Base-by-base conservation (phyloP, 2,888 invertebrate species). In the Amblyjoppa proteus region DNA sequence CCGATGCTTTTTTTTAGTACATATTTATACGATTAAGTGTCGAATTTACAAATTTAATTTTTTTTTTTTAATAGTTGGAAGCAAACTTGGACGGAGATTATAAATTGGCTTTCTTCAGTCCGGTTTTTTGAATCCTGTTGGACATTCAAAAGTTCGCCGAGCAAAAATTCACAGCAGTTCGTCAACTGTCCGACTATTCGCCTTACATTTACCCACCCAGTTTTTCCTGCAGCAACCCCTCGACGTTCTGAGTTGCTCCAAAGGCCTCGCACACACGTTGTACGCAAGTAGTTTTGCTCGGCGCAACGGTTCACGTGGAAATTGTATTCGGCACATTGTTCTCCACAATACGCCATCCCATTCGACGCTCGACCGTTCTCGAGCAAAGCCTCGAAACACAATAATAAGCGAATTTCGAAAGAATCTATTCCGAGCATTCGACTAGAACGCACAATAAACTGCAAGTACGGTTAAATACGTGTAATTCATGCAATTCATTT, bases 231-330 rank as follows among this genome's bases (percentile, higher is more conserved):
- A 45, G 61, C 28, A 31, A 49, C 45, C 58, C 58, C 58, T 13
- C 28, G 58, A 58, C 28, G 58, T 58, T 25, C 45, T 20, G 61
- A 64, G 61, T 75, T 75, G 28, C 75, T 31, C 9, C 31, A 20
- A 61, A 74, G 31, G 73, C 61, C 49, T 64, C 75, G 61, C 31
- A 75, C 38, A 49, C 64, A 75, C 75, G 61, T 49, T 64, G 64
- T 75, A 64, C 49, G 28, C 20, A 31, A 31, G 31, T 75, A 64
- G 75, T 75, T 49, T 41, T 41, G 41, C 41, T 64, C 38, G 45
- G 58, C 16, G 56, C 49, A 31, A 45, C 61, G n/a, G 58, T 11
- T 41, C n/a, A 16, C 31, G 28, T 20, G 61, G 13, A 45, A 75
- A 75, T 64, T 75, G 16, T 61, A 64, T 61, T 64, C 64, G 20